Evolutionary conservation across 92 coral and sea anemone species (phyloP), one percentile per base, ranked within the genome.

Genomic region (Phymanthus crucifer): DNA sequence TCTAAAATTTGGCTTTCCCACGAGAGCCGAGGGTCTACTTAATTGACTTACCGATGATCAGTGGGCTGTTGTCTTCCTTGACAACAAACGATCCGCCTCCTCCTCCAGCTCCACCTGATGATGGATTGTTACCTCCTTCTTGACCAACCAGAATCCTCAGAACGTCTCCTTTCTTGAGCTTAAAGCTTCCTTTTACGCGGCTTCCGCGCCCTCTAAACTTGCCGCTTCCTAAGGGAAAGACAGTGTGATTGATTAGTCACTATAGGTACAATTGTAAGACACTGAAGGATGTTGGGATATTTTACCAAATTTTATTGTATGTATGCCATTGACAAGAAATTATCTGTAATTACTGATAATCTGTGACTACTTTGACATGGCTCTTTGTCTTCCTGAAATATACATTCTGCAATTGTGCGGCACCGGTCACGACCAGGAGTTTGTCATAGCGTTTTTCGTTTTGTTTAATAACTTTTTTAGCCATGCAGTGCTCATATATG

Each of bases 21-120:
- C 14, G 18, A 43, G 14, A 43, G 16, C 10, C 1, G 17, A 11
- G 18, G n/a, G n/a, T n/a, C n/a, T n/a, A 56, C 18, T 32, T 3
- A 34, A n/a, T 6, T 58, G 10, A 66, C 97, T 66, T 80, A 92
- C 97, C 97, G 29, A 89, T 81, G 78, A 92, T 76, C 29, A 92
- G 40, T 8, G 93, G 88, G 3, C 83, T 80, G 82, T 92, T 87
- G 73, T 89, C 89, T 43, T 92, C 90, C 6, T 77, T 89, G 79
- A 82, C 89, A 33, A 89, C 87, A 71, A 92, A 92, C 9, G 90
- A 78, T 31, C 97, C 97, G 57, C 97, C 97, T 1, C 97, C 97
- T 31, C 97, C 97, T 66, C 97, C 97, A 33, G 97, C 89, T 74
- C 97, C 97, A 24, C 97, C 97, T 21, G 97, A 92, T 19, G 76